Percentiles rank a stretch among this genome's conserved stretches.
These are phyloP conservation scores for Bradynema listronoti DNA, from an alignment of 1,140 invertebrate species.

Conservation along the genomic window DNA sequence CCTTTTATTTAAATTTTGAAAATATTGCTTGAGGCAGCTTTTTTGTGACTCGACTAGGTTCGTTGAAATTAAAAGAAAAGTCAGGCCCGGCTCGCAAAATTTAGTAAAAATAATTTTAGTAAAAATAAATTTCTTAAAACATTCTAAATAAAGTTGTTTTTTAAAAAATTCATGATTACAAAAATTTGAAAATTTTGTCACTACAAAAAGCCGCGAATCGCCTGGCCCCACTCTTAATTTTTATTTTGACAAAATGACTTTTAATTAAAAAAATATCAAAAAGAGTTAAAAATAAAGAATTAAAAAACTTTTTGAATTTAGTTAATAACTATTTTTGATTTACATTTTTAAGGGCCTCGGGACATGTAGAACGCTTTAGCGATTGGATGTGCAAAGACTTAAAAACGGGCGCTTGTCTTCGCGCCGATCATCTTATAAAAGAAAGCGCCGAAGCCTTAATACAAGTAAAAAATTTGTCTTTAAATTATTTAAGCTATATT, in stretches of 20 bases:
- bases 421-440: constrained; percentile 97
- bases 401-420: constrained; percentile 89
- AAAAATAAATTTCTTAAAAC: too few species aligned
- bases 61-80: too few species aligned
- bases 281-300: too few species aligned
- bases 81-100: too few species aligned
- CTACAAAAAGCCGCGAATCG: too few species aligned
- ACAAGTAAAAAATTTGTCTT: constrained; percentile 46
- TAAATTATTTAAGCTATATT: background rate
- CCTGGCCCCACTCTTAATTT: too few species aligned
- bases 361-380: constrained; percentile 95
- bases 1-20: constrained; percentile 5
- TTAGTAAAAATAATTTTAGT: too few species aligned
- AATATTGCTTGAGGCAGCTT: background rate
- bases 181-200: too few species aligned
- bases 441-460: constrained; percentile 68
- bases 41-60: background rate
- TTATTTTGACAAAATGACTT: too few species aligned
- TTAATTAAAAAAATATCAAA: too few species aligned
- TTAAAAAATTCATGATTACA: too few species aligned
- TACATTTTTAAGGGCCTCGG: constrained; percentile 71
- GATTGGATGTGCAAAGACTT: constrained; percentile 98
- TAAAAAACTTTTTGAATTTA: constrained; percentile 9
- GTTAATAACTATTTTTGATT: constrained; percentile 16
- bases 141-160: too few species aligned